A percentile compares a stretch with the other conserved stretches of the same genome.
These are phyloP conservation scores for Mesochorus sp. DNA, from an alignment of 2,888 invertebrate genomes.

Conservation along the genomic window DNA sequence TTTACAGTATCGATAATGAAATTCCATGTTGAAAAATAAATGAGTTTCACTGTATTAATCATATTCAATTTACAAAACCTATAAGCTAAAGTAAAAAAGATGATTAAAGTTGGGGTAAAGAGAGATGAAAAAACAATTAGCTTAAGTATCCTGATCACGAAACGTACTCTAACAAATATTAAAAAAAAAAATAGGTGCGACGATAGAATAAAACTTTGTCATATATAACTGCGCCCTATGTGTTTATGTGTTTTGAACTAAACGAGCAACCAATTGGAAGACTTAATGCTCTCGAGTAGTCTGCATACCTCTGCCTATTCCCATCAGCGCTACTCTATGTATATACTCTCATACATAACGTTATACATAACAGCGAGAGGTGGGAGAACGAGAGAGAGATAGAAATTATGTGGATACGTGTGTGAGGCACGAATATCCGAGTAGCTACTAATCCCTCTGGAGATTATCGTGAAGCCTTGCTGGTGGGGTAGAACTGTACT, in stretches of 20 bases:
- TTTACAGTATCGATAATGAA: no score
- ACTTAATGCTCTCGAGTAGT: constrained; percentile 54
- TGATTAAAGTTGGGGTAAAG: no score
- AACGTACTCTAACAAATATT: no score
- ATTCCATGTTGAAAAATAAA: no score
- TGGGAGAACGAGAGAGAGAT: neutral
- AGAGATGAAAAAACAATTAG: constrained; percentile 4
- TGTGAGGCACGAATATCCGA: constrained; percentile 49
- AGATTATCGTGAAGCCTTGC: constrained; percentile 59
- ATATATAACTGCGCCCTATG: neutral
- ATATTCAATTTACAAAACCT: neutral
- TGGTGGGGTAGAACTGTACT: neutral
- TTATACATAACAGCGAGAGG: neutral
- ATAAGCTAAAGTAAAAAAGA: constrained; percentile 21
- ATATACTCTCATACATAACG: constrained; percentile 11
- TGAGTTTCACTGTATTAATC: no score
- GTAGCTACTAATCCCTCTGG: constrained; percentile 59
- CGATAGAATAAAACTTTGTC: neutral
- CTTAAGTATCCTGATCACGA: constrained; percentile 37
- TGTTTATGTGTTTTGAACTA: constrained; percentile 21
- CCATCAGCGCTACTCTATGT: constrained; percentile 52
- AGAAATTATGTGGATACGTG: neutral
- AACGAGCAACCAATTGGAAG: constrained; percentile 56
- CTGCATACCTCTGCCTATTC: constrained; percentile 27
- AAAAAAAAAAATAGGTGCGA: neutral